Conservation (phyloP, 1,140 invertebrate species). For the Scaptomyza graminum region DNA sequence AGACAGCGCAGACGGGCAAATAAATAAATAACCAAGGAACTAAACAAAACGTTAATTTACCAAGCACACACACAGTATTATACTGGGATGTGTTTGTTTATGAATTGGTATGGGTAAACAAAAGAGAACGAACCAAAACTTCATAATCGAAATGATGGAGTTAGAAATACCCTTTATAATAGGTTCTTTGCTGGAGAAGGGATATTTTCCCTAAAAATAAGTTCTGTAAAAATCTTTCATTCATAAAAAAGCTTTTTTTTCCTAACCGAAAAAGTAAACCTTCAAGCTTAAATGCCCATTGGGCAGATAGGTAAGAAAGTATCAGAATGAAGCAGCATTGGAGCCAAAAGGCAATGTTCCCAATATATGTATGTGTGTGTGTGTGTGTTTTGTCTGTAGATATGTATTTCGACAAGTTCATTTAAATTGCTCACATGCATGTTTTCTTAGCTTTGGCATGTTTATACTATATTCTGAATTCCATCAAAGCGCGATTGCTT, state of each 20-base stretch:
- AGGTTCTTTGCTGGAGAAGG: too few species aligned
- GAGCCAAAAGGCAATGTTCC: slow-evolving; percentile 40
- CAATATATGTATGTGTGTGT: slow-evolving; percentile 28
- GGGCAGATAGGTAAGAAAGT: background rate
- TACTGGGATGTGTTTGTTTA: slow-evolving; percentile 31
- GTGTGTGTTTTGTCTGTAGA: background rate
- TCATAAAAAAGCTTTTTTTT: background rate
- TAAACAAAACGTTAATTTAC: slow-evolving; percentile 70
- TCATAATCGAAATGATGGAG: background rate
- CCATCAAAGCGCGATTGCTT: slow-evolving; percentile 49
- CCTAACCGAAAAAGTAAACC: background rate
- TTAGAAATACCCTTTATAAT: slow-evolving; percentile 20
- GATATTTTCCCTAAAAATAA: too few species aligned
- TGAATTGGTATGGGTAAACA: slow-evolving; percentile 54
- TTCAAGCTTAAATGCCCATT: background rate
- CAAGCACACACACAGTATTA: slow-evolving; percentile 41
- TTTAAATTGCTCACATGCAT: slow-evolving; percentile 64
- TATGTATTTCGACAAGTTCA: slow-evolving; percentile 45
- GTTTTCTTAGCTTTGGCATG: slow-evolving; percentile 65
- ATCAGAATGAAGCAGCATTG: slow-evolving; percentile 56
- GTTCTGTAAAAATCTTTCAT: background rate
- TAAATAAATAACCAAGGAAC: slow-evolving; percentile 74
- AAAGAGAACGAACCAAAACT: background rate
- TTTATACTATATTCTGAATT: slow-evolving; percentile 80
- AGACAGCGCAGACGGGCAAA: slow-evolving; percentile 53